Percentiles rank a stretch among this genome's conserved stretches.
Evolutionary conservation across 2,888 invertebrate species (phyloP).

Genomic region (Hydrotaea diabolus): DNA sequence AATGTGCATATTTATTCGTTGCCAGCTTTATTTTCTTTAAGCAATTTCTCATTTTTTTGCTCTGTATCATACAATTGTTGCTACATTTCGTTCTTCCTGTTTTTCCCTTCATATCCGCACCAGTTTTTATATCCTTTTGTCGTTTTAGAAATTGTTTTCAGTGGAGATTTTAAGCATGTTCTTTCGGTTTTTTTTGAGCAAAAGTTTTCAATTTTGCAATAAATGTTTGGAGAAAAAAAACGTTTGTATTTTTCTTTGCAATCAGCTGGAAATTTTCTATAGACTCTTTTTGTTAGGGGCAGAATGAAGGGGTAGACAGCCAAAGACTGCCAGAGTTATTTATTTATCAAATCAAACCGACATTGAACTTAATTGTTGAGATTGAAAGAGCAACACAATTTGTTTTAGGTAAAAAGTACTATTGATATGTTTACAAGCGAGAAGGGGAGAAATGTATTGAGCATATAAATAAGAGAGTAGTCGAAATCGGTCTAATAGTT

Average conservation of each 20-base stretch:
- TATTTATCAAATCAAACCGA: slow-evolving; percentile 30
- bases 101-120: neutral
- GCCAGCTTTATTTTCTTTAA: slow-evolving; percentile 14
- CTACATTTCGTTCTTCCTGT: neutral
- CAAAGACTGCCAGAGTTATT: neutral
- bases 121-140: neutral
- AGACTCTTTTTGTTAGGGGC: no score
- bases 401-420: neutral
- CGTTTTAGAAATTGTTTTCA: neutral
- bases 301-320: neutral
- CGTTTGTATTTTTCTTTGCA: neutral
- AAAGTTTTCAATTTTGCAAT: slow-evolving; percentile 34
- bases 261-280: neutral
- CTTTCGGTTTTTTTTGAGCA: neutral
- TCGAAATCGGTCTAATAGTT: no score
- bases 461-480: no score
- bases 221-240: slow-evolving; percentile 8
- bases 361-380: slow-evolving; percentile 33
- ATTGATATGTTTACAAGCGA: no score
- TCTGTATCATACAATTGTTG: neutral
- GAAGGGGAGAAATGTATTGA: no score
- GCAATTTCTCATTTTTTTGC: slow-evolving; percentile 13
- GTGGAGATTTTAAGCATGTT: neutral
- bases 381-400: slow-evolving; percentile 9
- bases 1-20: slow-evolving; percentile 11